Base-by-base conservation (phyloP, 2,888 invertebrate genomes). In the Metacarcinus magister region DNA sequence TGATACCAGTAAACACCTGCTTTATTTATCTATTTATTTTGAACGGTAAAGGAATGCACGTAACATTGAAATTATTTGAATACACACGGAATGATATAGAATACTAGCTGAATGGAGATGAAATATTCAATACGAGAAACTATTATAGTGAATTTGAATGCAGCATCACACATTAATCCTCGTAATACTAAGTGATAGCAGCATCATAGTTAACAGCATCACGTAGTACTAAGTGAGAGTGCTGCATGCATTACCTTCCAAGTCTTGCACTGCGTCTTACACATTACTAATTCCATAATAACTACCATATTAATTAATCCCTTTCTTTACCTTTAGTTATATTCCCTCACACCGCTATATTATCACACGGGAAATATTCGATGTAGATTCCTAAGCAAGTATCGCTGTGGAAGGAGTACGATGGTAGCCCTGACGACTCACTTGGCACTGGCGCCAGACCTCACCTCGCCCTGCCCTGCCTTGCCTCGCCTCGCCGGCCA, bases 391-490 rank as follows among this genome's bases (percentile, higher is more conserved):
- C 28, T 75, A 28, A 7, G 28, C n/a, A n/a, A 75, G 75, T n/a
- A n/a, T 75, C 5, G 75, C n/a, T 8, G 75, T 28, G 28, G 75
- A 75, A 28, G 75, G 75, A 0, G 28, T n/a, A 28, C 75, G 75
- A 23, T 75, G 75, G 75, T 28, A 75, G 75, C 28, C 28, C 75
- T n/a, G 8, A n/a, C 75, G 75, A 28, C n/a, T 75, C 75, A 75
- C 75, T 75, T 75, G 75, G 75, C 75, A 75, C 28, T 3, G 75
- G 75, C 75, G 75, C 28, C 75, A 75, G 75, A n/a, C 60, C 60
- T 60, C 60, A 39, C 60, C 60, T 3, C 23, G 60, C 23, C 60
- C 60, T 23, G 23, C 60, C 19, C 60, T 23, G 60, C 60, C n/a
- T n/a, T n/a, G 60, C 60, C 28, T n/a, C n/a, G 28, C 75, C n/a